Evolutionary conservation across 2,113 vertebrate species (phyloP), one percentile per base, ranked within the genome.

Genomic region (Balaenoptera acutorostrata): DNA sequence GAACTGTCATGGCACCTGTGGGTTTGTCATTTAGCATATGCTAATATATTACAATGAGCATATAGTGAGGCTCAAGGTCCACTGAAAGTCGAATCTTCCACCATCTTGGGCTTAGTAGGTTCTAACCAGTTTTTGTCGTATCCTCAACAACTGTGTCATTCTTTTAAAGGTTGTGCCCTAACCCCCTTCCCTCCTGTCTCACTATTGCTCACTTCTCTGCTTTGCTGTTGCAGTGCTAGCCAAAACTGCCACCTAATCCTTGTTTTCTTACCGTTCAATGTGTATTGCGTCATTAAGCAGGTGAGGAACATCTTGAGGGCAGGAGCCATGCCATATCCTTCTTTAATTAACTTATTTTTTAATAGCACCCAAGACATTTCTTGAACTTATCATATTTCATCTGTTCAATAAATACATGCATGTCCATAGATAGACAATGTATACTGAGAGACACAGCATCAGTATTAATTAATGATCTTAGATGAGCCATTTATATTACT

Each of bases 391-490:
- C 29, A 36, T 27, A 87, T 69, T 52, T 90, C 29, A 78, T 23
- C 63, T 83, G 15, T 77, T 77, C 31, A 39, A 36, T 69, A 63
- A 88, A 57, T 93, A 49, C 2, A 66, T 55, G 21, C 1, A 59
- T 33, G 31, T 29, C 29, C 36, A 27, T 27, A 94, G 41, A 69
- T 72, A 61, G 27, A 85, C 4, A 49, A 2, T 41, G 8, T 78
- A 41, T 46, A 90, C 6, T 49, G 36, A 95, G 92, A 91, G 88
- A 64, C 80, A 69, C 8, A 81, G 17, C 39, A 93, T 33, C 55
- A 41, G 20, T 85, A 85, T 89, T 91, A 64, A 71, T 91, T 44
- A 80, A 83, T 86, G 20, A 59, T 90, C 36, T 91, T 96, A 74
- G 8, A 57, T 90, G 36, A 88, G 17, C 4, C 33, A 39, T 33